phyloP scores from a whole-genome alignment of 30 jellyfish, hydroid and myxozoan genomes.

The Sanderia malayensis region DNA sequence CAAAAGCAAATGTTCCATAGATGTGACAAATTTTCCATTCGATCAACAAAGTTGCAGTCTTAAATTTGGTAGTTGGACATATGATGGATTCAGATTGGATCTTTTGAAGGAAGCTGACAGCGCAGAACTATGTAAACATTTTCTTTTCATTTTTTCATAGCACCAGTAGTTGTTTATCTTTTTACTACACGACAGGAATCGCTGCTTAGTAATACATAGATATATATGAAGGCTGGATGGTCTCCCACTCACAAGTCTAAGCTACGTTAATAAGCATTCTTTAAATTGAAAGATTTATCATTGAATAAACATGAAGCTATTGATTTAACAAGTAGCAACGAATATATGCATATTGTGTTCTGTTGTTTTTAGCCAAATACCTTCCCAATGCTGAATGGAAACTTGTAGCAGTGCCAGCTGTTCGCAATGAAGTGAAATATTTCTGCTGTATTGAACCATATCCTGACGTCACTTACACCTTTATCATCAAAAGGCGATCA shows the following conservation, averaged over 20 bases:
- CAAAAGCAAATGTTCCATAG: slow-evolving; percentile 73
- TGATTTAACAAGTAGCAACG: too few relatives aligned
- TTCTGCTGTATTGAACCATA: slow-evolving; percentile 70
- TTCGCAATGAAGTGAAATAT: slow-evolving; percentile 57
- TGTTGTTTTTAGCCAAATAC: slow-evolving; percentile 35
- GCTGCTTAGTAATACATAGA: too few relatives aligned
- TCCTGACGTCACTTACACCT: slow-evolving; percentile 67
- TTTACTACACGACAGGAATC: too few relatives aligned
- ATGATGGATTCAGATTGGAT: slow-evolving; percentile 59
- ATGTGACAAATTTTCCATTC: slow-evolving; percentile 60
- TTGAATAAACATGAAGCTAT: too few relatives aligned
- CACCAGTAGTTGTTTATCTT: too few relatives aligned
- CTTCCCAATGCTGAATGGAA: slow-evolving; percentile 69
- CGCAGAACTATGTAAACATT: slow-evolving; percentile 49
- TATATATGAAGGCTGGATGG: too few relatives aligned
- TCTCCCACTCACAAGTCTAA: too few relatives aligned
- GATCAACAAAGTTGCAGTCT: slow-evolving; percentile 67
- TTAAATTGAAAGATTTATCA: too few relatives aligned
- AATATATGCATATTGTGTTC: too few relatives aligned
- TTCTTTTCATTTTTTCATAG: not conserved
- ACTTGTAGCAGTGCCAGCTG: slow-evolving; percentile 52
- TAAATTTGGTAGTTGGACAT: slow-evolving; percentile 81
- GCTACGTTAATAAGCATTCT: too few relatives aligned
- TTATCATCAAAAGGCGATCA: slow-evolving; percentile 49
- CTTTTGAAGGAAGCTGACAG: slow-evolving; percentile 34